Evolutionary conservation across 2,113 vertebrate genomes (phyloP).

Genomic region (Narcine bancroftii): DNA sequence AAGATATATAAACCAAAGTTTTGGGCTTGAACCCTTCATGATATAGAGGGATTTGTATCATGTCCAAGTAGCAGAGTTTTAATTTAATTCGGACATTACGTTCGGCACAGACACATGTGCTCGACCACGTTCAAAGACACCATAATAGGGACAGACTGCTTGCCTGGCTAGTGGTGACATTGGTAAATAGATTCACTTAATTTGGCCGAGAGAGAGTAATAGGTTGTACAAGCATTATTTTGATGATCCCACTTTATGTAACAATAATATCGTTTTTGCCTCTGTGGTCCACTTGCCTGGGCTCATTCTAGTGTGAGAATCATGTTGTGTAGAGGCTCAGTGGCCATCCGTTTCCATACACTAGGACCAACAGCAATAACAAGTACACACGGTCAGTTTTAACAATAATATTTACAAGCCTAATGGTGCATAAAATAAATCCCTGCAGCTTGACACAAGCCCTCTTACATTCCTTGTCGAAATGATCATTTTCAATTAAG

Average conservation of each 20-base stretch:
- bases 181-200: too few species aligned
- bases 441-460: background rate
- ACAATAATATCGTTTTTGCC: background rate
- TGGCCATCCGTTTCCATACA: background rate
- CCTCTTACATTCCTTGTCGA: background rate
- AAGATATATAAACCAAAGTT: too few species aligned
- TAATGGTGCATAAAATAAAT: background rate
- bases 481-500: too few species aligned
- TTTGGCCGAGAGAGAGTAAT: background rate
- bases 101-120: too few species aligned
- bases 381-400: background rate
- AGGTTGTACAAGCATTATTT: background rate
- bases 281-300: too few species aligned
- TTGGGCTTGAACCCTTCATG: too few species aligned
- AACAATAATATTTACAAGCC: background rate
- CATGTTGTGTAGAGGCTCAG: too few species aligned
- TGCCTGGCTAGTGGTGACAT: background rate
- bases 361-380: background rate
- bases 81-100: too few species aligned
- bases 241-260: background rate
- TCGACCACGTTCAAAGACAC: too few species aligned
- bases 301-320: background rate
- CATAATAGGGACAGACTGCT: too few species aligned
- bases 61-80: too few species aligned
- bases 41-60: too few species aligned